Conservation (phyloP, 1,140 invertebrate species). For the Teleogryllus occipitalis region DNA sequence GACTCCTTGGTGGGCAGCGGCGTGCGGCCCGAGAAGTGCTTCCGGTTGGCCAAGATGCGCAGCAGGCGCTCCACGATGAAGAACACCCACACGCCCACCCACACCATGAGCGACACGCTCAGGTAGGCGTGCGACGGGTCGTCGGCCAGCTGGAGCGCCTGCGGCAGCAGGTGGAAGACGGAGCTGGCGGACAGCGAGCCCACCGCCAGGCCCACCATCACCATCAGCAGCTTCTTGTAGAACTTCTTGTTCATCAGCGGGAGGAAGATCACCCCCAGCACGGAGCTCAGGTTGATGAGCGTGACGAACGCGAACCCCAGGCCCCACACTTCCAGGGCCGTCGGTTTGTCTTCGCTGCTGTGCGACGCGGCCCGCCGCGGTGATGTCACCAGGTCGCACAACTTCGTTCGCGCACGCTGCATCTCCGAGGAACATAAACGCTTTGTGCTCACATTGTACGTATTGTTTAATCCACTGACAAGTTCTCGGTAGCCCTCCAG, state of each 20-base stretch:
- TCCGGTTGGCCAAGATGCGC: conserved; percentile 33
- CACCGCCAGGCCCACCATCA: conserved; percentile 55
- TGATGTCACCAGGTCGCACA: no score
- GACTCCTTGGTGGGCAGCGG: neutral
- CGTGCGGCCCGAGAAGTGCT: neutral
- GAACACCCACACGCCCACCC: conserved; percentile 43
- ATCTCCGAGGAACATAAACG: no score
- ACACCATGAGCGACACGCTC: conserved; percentile 36
- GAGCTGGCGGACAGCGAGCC: conserved; percentile 52
- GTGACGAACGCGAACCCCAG: conserved; percentile 53
- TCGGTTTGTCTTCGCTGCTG: neutral
- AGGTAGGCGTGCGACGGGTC: conserved; percentile 37
- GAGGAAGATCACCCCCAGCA: conserved; percentile 50
- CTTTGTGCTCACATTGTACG: no score
- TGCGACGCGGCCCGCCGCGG: no score
- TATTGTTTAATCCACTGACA: no score
- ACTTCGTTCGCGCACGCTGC: no score
- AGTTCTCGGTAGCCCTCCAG: no score
- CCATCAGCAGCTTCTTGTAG: conserved; percentile 50
- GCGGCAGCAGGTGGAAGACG: conserved; percentile 53
- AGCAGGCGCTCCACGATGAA: conserved; percentile 43
- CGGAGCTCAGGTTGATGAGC: conserved; percentile 51
- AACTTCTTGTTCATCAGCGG: conserved; percentile 48
- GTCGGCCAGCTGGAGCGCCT: conserved; percentile 35
- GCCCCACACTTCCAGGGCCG: conserved; percentile 44